Conservation (phyloP, 2,797 vertebrate genomes). For the Anolis apletophallus region DNA sequence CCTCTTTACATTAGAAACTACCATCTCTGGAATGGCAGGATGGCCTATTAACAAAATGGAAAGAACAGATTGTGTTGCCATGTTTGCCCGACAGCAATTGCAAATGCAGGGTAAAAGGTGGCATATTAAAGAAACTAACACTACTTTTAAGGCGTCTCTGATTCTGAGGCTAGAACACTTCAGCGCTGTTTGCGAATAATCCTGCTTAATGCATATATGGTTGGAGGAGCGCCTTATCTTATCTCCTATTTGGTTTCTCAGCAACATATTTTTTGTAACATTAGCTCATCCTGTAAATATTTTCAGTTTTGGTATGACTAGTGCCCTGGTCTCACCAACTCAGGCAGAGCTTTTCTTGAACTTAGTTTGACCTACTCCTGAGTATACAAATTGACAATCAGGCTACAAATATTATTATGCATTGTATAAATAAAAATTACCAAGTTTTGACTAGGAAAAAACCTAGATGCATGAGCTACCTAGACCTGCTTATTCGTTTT, state of each 20-base stretch:
- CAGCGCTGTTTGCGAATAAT: conserved; percentile 55
- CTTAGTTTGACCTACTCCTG: not conserved
- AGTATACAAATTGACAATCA: not conserved
- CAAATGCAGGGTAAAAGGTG: conserved; percentile 44
- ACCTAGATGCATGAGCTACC: not conserved
- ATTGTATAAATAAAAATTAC: not conserved
- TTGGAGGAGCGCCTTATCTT: conserved; percentile 56
- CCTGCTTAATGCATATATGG: conserved; percentile 54
- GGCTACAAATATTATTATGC: not conserved
- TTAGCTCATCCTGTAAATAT: conserved; percentile 37
- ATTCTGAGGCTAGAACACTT: conserved; percentile 26
- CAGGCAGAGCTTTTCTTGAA: not conserved
- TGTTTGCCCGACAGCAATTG: conserved; percentile 41
- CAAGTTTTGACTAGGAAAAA: not conserved
- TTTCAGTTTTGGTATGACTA: not conserved
- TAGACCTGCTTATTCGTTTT: not conserved
- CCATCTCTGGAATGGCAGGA: conserved; percentile 66
- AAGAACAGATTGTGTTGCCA: conserved; percentile 59
- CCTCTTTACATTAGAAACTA: conserved; percentile 74
- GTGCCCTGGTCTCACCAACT: not conserved
- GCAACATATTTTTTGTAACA: conserved; percentile 45
- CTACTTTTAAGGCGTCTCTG: conserved; percentile 31
- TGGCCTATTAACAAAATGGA: conserved; percentile 70
- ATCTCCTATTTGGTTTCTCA: conserved; percentile 33
- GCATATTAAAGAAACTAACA: conserved; percentile 41